A percentile compares a stretch with the other conserved stretches of the same genome.
phyloP scores from a whole-genome alignment of 2,797 vertebrate species.

The Adelosebastes latens region DNA sequence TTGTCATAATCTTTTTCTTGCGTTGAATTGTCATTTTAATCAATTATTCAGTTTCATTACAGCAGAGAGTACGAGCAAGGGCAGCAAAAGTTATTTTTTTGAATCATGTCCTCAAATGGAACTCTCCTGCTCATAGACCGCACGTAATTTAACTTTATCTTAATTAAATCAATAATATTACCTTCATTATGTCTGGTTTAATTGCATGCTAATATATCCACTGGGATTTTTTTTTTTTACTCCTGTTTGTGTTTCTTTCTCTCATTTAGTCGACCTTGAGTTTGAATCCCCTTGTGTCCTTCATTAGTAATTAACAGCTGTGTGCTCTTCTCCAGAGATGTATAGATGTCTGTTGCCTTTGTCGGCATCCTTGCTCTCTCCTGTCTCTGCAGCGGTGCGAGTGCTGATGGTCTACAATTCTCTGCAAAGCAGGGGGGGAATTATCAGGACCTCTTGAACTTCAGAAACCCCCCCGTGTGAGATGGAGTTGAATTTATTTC shows the following conservation, averaged over 20 bases:
- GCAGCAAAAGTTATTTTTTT: conserved; percentile 25
- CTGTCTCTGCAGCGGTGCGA: conserved; percentile 9
- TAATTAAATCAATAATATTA: conserved; percentile 75
- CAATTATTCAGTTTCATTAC: conserved; percentile 31
- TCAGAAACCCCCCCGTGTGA: conserved; percentile 32
- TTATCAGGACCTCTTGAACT: conserved; percentile 69
- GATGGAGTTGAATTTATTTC: conserved; percentile 41
- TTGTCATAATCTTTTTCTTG: neutral
- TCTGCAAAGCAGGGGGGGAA: conserved; percentile 41
- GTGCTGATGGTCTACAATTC: conserved; percentile 41
- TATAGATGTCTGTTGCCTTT: conserved; percentile 55
- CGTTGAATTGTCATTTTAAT: conserved; percentile 25
- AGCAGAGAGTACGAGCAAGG: conserved; percentile 18
- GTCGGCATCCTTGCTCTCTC: conserved; percentile 33
- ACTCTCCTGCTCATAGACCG: conserved; percentile 12
- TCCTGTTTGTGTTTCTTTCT: conserved; percentile 57
- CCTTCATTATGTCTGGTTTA: conserved; percentile 64
- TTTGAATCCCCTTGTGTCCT: conserved; percentile 54
- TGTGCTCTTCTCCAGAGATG: conserved; percentile 65
- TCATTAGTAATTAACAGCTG: conserved; percentile 78
- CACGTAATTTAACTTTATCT: conserved; percentile 61
- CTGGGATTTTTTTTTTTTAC: conserved; percentile 28
- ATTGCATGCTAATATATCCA: conserved; percentile 58
- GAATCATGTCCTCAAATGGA: conserved; percentile 32
- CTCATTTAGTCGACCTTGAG: conserved; percentile 70